phyloP scores from a whole-genome alignment of 2,888 invertebrate species.

The Eurytoma adleriae region DNA sequence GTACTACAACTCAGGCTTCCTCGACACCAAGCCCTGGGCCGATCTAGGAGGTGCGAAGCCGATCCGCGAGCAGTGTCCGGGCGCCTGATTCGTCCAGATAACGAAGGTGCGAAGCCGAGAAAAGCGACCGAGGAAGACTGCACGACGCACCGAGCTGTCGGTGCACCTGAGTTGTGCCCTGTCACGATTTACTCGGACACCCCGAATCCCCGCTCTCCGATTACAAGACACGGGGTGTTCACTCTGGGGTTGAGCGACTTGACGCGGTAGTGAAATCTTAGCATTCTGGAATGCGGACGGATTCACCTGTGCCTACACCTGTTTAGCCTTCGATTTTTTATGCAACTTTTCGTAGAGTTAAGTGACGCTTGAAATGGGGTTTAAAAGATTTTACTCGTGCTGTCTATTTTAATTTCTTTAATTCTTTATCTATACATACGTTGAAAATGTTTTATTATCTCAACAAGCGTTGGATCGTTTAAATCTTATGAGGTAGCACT shows the following conservation, averaged over 20 bases:
- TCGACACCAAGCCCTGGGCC: neutral
- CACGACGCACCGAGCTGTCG: constrained; percentile 10
- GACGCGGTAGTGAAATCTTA: no score
- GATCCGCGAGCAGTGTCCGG: constrained; percentile 20
- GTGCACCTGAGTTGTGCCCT: constrained; percentile 47
- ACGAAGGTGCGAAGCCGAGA: constrained; percentile 19
- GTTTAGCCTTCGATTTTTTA: no score
- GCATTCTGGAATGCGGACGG: constrained; percentile 1
- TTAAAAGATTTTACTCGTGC: no score
- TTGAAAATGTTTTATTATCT: no score
- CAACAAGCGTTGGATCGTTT: no score
- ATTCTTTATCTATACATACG: no score
- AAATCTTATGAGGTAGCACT: no score
- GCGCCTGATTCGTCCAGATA: constrained; percentile 35
- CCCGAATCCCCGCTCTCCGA: constrained; percentile 37
- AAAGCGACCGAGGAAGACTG: neutral
- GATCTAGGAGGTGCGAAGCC: constrained; percentile 37
- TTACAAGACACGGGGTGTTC: constrained; percentile 18
- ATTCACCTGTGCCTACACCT: constrained; percentile 9
- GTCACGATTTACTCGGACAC: constrained; percentile 42
- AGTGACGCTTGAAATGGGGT: no score
- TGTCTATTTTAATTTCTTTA: no score
- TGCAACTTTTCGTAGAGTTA: no score
- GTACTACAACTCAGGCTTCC: neutral
- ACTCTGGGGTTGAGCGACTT: neutral